A percentile compares a stretch with the other conserved stretches of the same genome.
phyloP scores from a whole-genome alignment of 2,888 invertebrate genomes.

The Gibbula magus region DNA sequence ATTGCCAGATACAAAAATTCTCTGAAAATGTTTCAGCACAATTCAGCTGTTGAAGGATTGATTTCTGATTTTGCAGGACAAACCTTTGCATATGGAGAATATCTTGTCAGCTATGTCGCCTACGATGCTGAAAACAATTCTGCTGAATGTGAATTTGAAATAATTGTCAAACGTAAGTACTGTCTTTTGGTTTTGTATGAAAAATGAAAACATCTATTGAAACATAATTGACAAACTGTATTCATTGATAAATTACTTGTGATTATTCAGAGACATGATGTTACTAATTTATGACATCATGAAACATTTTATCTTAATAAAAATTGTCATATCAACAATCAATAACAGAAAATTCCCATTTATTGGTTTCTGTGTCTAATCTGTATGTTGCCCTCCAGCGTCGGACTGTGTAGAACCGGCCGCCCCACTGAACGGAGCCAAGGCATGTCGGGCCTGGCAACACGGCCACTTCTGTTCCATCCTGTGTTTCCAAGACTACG shows the following conservation, averaged over 20 bases:
- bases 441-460: conserved; percentile 48
- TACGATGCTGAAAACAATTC: conserved; percentile 98
- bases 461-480: conserved; percentile 59
- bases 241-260: no score
- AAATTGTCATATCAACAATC: background rate
- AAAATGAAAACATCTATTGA: no score
- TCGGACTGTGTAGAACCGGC: conserved; percentile 56
- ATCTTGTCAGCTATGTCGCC: conserved; percentile 81
- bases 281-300: no score
- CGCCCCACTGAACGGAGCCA: conserved; percentile 50
- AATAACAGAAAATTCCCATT: no score
- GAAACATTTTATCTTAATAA: no score
- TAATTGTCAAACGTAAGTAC: conserved; percentile 81
- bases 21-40: no score
- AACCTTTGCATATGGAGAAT: conserved; percentile 61
- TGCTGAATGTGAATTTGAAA: conserved; percentile 96
- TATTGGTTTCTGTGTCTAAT: no score
- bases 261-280: no score
- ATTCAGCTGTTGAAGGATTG: no score
- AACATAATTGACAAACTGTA: no score
- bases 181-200: background rate
- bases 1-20: no score
- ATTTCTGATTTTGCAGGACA: conserved; percentile 53
- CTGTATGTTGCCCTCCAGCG: conserved; percentile 45
- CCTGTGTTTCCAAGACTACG: conserved; percentile 65